These are phyloP conservation scores for Candoia aspera DNA, from an alignment of 2,113 vertebrate species.

Conservation along the genomic window DNA sequence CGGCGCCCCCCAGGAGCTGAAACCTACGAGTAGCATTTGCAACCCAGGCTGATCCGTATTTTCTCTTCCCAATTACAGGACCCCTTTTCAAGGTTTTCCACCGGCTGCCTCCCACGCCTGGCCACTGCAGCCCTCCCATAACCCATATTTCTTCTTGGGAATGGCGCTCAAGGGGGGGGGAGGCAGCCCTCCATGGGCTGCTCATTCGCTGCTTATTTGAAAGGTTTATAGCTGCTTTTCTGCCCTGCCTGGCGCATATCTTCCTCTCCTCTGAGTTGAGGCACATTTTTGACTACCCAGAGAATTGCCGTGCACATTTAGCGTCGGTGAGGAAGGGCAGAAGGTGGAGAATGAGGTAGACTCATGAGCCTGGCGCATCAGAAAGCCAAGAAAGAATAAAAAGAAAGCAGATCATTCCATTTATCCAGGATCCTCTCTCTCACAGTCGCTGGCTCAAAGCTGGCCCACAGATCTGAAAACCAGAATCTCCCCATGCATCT, in stretches of 20 bases:
- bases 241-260: accelerated
- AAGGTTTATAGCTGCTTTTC: not conserved
- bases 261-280: not conserved
- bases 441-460: too few species aligned
- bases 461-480: too few species aligned
- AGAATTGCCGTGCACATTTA: not conserved
- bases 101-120: not conserved
- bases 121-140: not conserved
- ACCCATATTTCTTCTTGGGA: not conserved
- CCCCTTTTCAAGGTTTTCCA: not conserved
- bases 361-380: not conserved
- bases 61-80: not conserved
- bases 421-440: not conserved
- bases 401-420: not conserved
- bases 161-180: not conserved
- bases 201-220: not conserved
- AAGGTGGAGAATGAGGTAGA: accelerated
- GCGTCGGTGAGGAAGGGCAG: not conserved
- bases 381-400: not conserved
- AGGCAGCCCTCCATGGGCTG: not conserved
- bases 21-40: not conserved
- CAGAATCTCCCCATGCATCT: not conserved
- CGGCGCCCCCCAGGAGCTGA: not conserved
- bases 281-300: not conserved
- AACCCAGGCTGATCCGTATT: not conserved